phyloP scores from a whole-genome alignment of 2,113 vertebrate genomes.

The Pterocles orientalis region DNA sequence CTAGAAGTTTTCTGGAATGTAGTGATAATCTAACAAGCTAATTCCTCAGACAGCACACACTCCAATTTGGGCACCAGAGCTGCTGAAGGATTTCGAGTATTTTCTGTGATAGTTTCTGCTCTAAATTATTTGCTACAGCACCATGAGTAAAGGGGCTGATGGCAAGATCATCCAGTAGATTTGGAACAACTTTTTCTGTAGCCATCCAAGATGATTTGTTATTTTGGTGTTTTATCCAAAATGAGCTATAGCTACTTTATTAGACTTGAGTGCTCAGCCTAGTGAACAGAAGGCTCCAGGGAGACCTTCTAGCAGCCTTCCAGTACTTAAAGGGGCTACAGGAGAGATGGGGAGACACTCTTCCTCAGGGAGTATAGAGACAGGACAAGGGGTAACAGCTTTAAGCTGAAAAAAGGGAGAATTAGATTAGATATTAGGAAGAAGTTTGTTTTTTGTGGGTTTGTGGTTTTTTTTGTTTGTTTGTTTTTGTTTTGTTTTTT shows the following conservation, averaged over 20 bases:
- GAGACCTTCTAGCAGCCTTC: too few species aligned
- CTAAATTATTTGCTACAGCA: not conserved
- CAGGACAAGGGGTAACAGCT: too few species aligned
- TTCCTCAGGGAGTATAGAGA: too few species aligned
- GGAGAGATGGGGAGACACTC: too few species aligned
- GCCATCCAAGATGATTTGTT: not conserved
- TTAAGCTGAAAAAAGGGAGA: too few species aligned
- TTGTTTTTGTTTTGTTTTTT: too few species aligned
- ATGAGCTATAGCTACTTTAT: not conserved
- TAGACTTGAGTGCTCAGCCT: not conserved
- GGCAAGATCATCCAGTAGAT: not conserved
- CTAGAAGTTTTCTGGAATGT: not conserved
- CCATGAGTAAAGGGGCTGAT: not conserved
- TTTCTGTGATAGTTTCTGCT: not conserved
- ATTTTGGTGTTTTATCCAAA: not conserved
- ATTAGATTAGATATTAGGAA: too few species aligned
- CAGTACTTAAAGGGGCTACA: too few species aligned
- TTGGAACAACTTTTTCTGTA: not conserved
- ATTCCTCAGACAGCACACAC: not conserved
- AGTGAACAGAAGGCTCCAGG: too few species aligned
- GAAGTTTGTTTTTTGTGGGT: too few species aligned
- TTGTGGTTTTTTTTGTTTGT: too few species aligned
- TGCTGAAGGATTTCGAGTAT: not conserved
- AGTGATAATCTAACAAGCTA: not conserved
- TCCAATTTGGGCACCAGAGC: not conserved